These are phyloP conservation scores for Drosophila mettleri DNA, from an alignment of 2,888 invertebrate species.

Conservation along the genomic window DNA sequence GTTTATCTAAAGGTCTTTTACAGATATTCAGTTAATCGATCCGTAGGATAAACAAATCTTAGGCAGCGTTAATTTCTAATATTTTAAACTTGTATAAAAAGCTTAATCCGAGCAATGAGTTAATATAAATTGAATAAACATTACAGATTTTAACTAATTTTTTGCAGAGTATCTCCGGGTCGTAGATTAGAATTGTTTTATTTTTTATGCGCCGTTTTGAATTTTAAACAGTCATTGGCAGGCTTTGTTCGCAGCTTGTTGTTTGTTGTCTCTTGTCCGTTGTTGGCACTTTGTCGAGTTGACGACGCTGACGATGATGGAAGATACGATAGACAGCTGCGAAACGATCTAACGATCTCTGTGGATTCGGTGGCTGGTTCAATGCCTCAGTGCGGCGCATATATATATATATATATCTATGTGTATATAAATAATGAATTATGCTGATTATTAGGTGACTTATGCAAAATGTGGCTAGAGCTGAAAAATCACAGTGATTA, in stretches of 20 bases:
- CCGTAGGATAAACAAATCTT: too few relatives aligned
- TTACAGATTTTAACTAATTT: neutral
- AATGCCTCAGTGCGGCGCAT: constrained; percentile 36
- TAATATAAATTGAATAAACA: neutral
- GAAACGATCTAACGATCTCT: constrained; percentile 61
- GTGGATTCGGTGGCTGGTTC: constrained; percentile 7
- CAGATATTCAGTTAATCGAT: neutral
- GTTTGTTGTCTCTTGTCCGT: constrained; percentile 44
- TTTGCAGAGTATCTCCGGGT: constrained; percentile 18
- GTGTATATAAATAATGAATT: constrained; percentile 77
- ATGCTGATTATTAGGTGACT: constrained; percentile 75
- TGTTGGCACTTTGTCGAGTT: constrained; percentile 69
- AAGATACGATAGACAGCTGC: constrained; percentile 25
- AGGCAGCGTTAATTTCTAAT: neutral
- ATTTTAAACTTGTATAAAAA: too few relatives aligned
- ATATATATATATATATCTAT: too few relatives aligned
- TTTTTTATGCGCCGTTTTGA: constrained; percentile 49
- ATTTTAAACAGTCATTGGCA: constrained; percentile 79
- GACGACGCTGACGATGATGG: constrained; percentile 54
- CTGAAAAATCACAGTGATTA: constrained; percentile 69
- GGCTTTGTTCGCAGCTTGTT: constrained; percentile 60
- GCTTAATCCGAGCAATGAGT: too few relatives aligned
- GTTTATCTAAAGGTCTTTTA: neutral
- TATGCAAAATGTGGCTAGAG: constrained; percentile 61
- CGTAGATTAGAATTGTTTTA: neutral